Base-by-base conservation (phyloP, 2,888 invertebrate genomes). In the Lydus trimaculatus region DNA sequence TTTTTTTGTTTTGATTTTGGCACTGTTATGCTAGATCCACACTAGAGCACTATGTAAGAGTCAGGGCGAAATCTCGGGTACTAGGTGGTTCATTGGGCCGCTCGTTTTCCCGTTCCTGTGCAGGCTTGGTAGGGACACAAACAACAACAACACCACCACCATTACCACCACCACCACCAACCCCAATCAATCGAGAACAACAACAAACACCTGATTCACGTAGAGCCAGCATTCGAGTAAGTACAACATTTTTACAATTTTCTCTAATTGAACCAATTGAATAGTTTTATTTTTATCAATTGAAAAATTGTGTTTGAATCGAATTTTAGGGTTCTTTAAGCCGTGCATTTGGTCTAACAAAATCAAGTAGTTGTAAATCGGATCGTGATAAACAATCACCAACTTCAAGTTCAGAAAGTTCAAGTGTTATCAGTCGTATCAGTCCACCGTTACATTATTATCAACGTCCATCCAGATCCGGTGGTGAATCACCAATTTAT, bases 321-420 rank as follows among this genome's bases (percentile, higher is more conserved):
- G n/a, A 25, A 59, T 25, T 74, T n/a, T 86, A 93, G 93, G 92
- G 92, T 71, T 92, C 92, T 61, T 87, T 93, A 83, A 91, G 91
- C 69, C 88, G 92, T 70, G 93, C 92, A 4, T 85, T 93, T 48
- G 93, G 93, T 59, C 82, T 89, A 36, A 83, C 90, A 5, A 89
- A 90, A 76, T 88, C 76, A n/a, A 80, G 78, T 71, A 64, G 43
- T 36, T 79, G 78, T 72, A 70, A 64, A 52, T 66, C 72, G 17
- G 78, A 75, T 25, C 61, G 76, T 61, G 91, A 91, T 64, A 88
- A 91, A 69, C 89, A 90, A 0, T 91, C 91, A 0, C 91, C 91
- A 0, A 91, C 91, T 0, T 91, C 91, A 58, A 91, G 91, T 0
- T 91, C 91, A 65, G 90, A 89, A 76, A 89, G 88, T 73, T 89